These are phyloP conservation scores for Akabosia matsudoensis DNA, from an alignment of 1,140 invertebrate genomes.

Conservation along the genomic window DNA sequence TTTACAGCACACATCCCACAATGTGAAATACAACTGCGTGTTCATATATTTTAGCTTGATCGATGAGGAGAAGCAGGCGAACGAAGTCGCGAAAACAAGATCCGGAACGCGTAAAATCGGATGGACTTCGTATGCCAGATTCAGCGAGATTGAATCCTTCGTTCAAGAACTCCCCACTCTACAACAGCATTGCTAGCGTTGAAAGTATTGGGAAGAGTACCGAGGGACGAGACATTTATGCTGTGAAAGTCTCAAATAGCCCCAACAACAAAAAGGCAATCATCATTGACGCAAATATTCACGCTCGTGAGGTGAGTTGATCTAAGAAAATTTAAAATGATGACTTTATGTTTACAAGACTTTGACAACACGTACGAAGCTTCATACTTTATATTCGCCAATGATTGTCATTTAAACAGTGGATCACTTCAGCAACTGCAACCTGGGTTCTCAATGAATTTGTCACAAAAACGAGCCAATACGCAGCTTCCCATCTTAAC, in stretches of 20 bases:
- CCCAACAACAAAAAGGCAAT: conserved; percentile 1
- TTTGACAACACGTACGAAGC: no score
- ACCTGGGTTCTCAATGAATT: conserved; percentile 58
- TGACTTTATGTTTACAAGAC: neutral
- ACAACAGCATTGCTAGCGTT: conserved; percentile 51
- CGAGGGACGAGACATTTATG: conserved; percentile 53
- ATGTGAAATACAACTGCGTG: no score
- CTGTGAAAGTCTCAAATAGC: conserved; percentile 51
- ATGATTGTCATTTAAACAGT: conserved; percentile 58
- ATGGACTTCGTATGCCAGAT: neutral
- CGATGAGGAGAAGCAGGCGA: conserved; percentile 3
- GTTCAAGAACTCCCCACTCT: conserved; percentile 51
- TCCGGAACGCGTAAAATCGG: conserved; percentile 23
- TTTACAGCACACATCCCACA: no score
- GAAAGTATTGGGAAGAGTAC: conserved; percentile 52
- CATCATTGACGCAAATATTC: conserved; percentile 5
- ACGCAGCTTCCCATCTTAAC: conserved; percentile 47
- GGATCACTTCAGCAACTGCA: conserved; percentile 71
- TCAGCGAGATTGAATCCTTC: conserved; percentile 54
- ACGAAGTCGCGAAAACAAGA: conserved; percentile 1
- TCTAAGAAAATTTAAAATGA: neutral
- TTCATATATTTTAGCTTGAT: conserved; percentile 22
- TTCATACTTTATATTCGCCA: no score
- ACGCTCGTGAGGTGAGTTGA: neutral
- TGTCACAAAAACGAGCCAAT: conserved; percentile 41